Conservation (phyloP, 2,888 invertebrate species). For the Amphipyra tragopoginis region DNA sequence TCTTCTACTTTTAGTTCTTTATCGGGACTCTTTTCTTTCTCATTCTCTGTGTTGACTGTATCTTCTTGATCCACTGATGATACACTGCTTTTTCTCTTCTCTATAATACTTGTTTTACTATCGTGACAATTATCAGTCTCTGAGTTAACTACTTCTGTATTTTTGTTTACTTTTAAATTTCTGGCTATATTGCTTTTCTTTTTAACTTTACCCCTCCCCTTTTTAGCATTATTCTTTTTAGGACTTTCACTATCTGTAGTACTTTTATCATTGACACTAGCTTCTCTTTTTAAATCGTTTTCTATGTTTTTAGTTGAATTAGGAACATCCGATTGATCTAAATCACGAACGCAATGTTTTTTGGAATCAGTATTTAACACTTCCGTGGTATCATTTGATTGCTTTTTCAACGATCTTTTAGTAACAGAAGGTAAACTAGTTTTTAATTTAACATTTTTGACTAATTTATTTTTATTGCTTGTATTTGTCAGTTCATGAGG, state of each 20-base stretch:
- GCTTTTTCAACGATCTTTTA: conserved; percentile 82
- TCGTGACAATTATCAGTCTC: conserved; percentile 79
- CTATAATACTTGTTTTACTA: conserved; percentile 83
- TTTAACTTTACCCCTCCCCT: conserved; percentile 79
- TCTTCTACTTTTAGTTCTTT: conserved; percentile 78
- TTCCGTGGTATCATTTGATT: conserved; percentile 78
- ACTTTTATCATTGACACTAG: conserved; percentile 76
- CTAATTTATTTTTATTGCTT: conserved; percentile 74
- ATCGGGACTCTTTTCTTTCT: conserved; percentile 75
- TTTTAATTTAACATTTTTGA: conserved; percentile 76
- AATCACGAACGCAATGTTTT: conserved; percentile 82
- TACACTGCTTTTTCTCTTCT: conserved; percentile 84
- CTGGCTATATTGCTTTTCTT: conserved; percentile 73
- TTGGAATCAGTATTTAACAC: conserved; percentile 79
- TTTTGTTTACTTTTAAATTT: conserved; percentile 72
- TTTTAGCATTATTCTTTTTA: conserved; percentile 77
- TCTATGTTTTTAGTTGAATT: conserved; percentile 71
- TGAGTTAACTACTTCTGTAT: conserved; percentile 73
- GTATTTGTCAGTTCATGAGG: conserved; percentile 66
- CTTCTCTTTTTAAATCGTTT: conserved; percentile 71
- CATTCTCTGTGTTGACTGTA: conserved; percentile 66
- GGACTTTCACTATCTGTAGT: conserved; percentile 74
- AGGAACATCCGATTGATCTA: conserved; percentile 76
- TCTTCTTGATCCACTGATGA: conserved; percentile 83
- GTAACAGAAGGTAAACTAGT: conserved; percentile 70